Base-by-base conservation (phyloP, 2,797 vertebrate species). In the Cynopterus sphinx region DNA sequence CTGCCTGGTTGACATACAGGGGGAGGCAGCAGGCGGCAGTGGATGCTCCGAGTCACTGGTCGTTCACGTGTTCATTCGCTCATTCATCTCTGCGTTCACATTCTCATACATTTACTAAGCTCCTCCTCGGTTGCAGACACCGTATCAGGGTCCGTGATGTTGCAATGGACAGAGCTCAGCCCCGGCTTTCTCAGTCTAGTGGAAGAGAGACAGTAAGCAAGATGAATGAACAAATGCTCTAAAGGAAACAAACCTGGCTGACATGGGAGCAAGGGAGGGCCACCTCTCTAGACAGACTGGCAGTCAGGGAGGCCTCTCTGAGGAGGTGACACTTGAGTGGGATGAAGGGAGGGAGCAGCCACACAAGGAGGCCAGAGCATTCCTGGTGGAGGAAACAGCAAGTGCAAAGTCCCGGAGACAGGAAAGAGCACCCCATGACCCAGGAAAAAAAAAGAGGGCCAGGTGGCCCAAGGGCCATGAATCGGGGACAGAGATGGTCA, bases 191-290 rank as follows among this genome's bases (percentile, higher is more conserved):
- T 63, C n/a, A 22, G 71, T 57, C 26, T 53, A 75, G 33, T 28
- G 74, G 55, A 88, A 59, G 43, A 94, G 68, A 91, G 53, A 73
- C 28, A 61, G 2, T 57, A 74, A 57, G 39, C 57, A 79, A 87
- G 59, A 65, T 31, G 57, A 55, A 36, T 13, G 22, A 87, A 21
- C 12, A 59, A 10, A 13, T 13, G 4, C 19, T 41, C 63, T 65
- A 19, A 87, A 51, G 46, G 68, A 70, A 63, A 57, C n/a, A 46
- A 89, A 17, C 31, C 24, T 65, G 36, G 43, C 16, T 82, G 53
- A 61, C 3, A 1, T 36, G 65, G 55, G 36, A 63, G 31, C 33
- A 2, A 13, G 24, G 4, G 12, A 41, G 26, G 13, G 36, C 4
- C 59, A n/a, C 28, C 51, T 10, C 5, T 75, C 21, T 67, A 46